Evolutionary conservation across 2,888 invertebrate species (phyloP).

Genomic region (Sinelater perroti): DNA sequence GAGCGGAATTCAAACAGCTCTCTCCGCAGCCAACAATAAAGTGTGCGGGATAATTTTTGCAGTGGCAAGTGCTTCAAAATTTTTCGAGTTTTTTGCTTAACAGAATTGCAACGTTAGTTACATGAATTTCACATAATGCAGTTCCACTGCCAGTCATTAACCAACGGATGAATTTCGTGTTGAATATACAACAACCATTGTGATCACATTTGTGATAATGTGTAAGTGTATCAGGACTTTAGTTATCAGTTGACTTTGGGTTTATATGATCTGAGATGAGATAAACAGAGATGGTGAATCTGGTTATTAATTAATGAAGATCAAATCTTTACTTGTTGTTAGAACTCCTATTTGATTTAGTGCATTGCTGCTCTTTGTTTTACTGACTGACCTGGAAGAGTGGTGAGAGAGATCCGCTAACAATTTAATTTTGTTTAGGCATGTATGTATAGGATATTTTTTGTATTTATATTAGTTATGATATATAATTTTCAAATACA

Average conservation of each 20-base stretch:
- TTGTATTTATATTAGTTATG: too few species aligned
- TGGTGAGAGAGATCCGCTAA: too few species aligned
- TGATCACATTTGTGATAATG: conserved; percentile 31
- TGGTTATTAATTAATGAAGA: too few species aligned
- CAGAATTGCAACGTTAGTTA: background rate
- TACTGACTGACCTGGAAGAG: too few species aligned
- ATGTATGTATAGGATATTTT: too few species aligned
- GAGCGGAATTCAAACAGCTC: conserved; percentile 23
- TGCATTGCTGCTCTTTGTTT: too few species aligned
- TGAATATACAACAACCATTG: conserved; percentile 15
- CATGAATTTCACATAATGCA: background rate
- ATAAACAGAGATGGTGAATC: too few species aligned
- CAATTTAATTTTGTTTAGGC: too few species aligned
- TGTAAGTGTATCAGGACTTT: conserved; percentile 24
- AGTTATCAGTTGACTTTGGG: conserved; percentile 22
- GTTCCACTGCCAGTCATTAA: background rate
- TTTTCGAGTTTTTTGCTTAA: background rate
- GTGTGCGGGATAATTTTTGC: background rate
- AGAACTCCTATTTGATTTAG: too few species aligned
- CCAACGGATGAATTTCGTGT: background rate
- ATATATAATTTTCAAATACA: too few species aligned
- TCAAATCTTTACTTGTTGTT: too few species aligned
- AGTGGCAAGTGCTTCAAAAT: background rate
- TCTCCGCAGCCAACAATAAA: conserved; percentile 19
- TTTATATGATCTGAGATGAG: too few species aligned